Conservation (phyloP, 1,140 invertebrate genomes). For the Trinorchestia longiramus region DNA sequence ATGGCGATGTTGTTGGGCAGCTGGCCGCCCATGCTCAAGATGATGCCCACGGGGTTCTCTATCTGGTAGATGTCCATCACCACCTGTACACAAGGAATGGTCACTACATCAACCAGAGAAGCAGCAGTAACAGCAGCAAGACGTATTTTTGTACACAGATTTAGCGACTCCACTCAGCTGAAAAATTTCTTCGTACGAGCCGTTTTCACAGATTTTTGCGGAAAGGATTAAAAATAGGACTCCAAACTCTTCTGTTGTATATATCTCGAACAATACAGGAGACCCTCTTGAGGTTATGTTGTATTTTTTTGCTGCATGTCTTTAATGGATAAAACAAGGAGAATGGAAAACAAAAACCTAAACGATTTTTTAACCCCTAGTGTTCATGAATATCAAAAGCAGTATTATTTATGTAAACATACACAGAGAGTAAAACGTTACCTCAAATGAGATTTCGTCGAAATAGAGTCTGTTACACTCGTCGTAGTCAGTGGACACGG, state of each 20-base stretch:
- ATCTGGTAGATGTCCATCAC: conserved; percentile 98
- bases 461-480: conserved; percentile 99
- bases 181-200: too few relatives aligned
- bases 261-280: too few relatives aligned
- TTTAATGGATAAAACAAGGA: too few relatives aligned
- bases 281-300: too few relatives aligned
- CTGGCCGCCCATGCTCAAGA: conserved; percentile 98
- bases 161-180: too few relatives aligned
- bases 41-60: conserved; percentile 93
- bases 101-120: background rate
- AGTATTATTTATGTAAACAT: conserved; percentile 49
- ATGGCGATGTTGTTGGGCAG: conserved; percentile 99
- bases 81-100: conserved; percentile 73
- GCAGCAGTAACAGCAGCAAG: too few relatives aligned
- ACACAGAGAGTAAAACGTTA: conserved; percentile 67
- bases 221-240: too few relatives aligned
- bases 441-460: conserved; percentile 99
- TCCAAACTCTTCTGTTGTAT: too few relatives aligned
- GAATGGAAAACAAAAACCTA: too few relatives aligned
- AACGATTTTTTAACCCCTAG: background rate
- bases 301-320: too few relatives aligned
- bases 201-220: too few relatives aligned
- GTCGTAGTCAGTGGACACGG: conserved; percentile 99
- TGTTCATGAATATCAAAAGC: background rate
- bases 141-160: too few relatives aligned